Evolutionary conservation across 2,113 vertebrate genomes (phyloP).

Genomic region (Perca fluviatilis): DNA sequence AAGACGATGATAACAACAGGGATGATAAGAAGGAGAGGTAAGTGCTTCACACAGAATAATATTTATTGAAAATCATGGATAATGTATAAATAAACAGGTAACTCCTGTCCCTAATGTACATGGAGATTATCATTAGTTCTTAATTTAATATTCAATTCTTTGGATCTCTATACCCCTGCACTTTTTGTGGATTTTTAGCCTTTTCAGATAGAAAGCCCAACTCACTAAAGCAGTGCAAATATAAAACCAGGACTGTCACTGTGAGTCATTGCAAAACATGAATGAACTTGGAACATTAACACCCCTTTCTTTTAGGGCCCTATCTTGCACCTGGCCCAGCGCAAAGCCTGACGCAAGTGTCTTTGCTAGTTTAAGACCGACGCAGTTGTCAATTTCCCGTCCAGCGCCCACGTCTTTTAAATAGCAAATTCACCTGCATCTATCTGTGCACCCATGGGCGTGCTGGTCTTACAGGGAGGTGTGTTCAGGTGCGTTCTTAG

Average conservation of each 20-base stretch:
- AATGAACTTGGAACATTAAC: background rate
- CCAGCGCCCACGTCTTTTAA: no score
- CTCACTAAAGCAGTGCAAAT: background rate
- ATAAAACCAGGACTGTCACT: background rate
- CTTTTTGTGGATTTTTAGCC: background rate
- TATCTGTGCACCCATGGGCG: no score
- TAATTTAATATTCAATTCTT: background rate
- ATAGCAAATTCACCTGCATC: no score
- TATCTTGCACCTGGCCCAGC: no score
- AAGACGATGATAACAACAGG: slow-evolving; percentile 67
- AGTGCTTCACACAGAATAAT: background rate
- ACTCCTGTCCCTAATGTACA: background rate
- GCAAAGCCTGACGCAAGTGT: no score
- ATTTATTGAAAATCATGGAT: background rate
- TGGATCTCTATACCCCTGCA: background rate
- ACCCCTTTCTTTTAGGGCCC: background rate
- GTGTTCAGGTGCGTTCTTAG: no score
- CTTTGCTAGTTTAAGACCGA: no score
- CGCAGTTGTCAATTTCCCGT: no score
- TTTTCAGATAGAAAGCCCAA: background rate
- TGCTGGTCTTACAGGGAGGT: no score
- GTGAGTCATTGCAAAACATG: background rate
- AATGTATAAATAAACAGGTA: background rate
- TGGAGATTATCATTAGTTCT: background rate
- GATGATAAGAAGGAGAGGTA: slow-evolving; percentile 89